Percentiles rank a stretch among this genome's conserved stretches.
These are phyloP conservation scores for Pemphredon lugubris DNA, from an alignment of 2,888 invertebrate species.

Conservation along the genomic window DNA sequence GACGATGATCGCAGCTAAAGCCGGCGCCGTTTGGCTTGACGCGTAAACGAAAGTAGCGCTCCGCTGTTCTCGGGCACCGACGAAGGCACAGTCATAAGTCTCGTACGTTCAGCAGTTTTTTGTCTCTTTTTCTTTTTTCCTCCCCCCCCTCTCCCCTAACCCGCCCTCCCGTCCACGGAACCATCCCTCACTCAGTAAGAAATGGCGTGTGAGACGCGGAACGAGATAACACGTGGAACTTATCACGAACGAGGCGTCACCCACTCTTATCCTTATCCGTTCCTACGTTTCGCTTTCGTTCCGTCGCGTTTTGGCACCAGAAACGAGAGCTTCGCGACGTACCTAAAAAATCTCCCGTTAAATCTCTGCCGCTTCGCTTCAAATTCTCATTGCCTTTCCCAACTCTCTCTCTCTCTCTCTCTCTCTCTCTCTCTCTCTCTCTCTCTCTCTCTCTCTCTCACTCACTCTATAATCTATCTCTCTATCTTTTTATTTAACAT, in stretches of 20 bases:
- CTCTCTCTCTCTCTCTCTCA: constrained; percentile 28
- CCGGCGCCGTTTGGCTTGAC: constrained; percentile 60
- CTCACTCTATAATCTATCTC: constrained; percentile 29
- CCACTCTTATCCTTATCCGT: constrained; percentile 31
- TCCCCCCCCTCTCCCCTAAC: too few relatives aligned
- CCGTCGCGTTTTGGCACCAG: constrained; percentile 75
- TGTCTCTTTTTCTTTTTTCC: constrained; percentile 22
- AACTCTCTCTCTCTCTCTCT: constrained; percentile 6
- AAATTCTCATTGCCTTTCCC: constrained; percentile 6
- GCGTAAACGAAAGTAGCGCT: constrained; percentile 70
- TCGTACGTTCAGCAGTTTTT: constrained; percentile 64
- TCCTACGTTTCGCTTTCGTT: constrained; percentile 45
- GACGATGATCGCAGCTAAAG: constrained; percentile 68
- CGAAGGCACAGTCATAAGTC: constrained; percentile 80
- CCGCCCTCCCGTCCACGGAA: constrained; percentile 13
- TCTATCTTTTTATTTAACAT: constrained; percentile 68
- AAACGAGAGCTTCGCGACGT: constrained; percentile 66
- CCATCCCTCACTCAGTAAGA: constrained; percentile 51
- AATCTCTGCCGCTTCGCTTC: too few relatives aligned
- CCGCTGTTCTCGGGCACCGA: constrained; percentile 71
- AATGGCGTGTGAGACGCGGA: constrained; percentile 56
- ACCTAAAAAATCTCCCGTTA: constrained; percentile 37
- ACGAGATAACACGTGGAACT: constrained; percentile 46
- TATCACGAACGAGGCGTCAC: constrained; percentile 57
- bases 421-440: constrained; percentile 19